phyloP scores from a whole-genome alignment of 2,888 invertebrate species.

The Tupiocoris notatus region DNA sequence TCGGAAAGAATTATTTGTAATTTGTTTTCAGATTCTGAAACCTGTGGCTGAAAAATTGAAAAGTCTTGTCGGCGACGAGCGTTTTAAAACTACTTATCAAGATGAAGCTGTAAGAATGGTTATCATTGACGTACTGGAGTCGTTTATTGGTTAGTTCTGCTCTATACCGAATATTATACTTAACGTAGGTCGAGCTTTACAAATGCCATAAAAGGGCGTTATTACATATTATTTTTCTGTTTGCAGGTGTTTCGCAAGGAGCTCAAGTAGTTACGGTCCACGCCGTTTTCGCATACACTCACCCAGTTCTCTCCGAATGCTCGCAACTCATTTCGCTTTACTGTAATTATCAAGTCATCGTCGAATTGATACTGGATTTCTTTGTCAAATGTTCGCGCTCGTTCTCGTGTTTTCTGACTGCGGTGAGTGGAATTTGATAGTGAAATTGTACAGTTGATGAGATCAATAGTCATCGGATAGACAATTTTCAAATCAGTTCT shows the following conservation, averaged over 20 bases:
- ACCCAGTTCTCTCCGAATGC: slow-evolving; percentile 65
- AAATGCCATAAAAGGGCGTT: too few species aligned
- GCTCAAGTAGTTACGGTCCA: slow-evolving; percentile 57
- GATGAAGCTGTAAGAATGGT: slow-evolving; percentile 66
- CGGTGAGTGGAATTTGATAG: slow-evolving; percentile 51
- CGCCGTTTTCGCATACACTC: slow-evolving; percentile 62
- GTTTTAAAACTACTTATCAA: slow-evolving; percentile 60
- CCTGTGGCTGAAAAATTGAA: slow-evolving; percentile 61
- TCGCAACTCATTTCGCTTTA: slow-evolving; percentile 70
- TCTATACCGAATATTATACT: too few species aligned
- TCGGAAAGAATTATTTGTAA: too few species aligned
- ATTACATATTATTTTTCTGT: too few species aligned
- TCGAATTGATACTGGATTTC: slow-evolving; percentile 71
- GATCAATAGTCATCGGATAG: too few species aligned
- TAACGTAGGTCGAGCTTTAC: too few species aligned
- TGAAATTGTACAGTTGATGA: background rate
- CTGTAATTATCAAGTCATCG: slow-evolving; percentile 76
- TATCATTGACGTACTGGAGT: slow-evolving; percentile 73
- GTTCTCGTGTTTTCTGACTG: slow-evolving; percentile 64
- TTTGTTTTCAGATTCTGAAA: slow-evolving; percentile 53
- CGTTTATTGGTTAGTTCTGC: slow-evolving; percentile 61
- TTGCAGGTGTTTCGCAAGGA: slow-evolving; percentile 65
- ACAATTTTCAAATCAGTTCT: background rate
- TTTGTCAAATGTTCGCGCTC: slow-evolving; percentile 64
- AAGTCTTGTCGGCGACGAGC: slow-evolving; percentile 57